Percentiles rank a stretch among this genome's conserved stretches.
Evolutionary conservation across 2,888 invertebrate genomes (phyloP).

Genomic region (Punctoribates punctum): DNA sequence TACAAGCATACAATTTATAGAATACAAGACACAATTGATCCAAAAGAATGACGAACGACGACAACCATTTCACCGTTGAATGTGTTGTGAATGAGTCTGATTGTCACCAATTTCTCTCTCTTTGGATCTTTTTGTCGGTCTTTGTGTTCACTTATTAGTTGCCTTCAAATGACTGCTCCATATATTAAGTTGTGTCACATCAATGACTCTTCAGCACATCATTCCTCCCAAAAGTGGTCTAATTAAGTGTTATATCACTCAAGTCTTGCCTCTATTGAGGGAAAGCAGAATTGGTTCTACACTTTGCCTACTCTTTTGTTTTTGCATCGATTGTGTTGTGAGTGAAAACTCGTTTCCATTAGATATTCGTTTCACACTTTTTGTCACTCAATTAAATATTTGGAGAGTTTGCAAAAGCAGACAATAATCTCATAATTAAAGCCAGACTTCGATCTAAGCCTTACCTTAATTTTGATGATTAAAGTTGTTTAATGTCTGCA

Average conservation of each 20-base stretch:
- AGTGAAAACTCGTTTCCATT: neutral
- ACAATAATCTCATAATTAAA: neutral
- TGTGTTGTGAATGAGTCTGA: conserved; percentile 23
- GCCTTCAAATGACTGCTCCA: neutral
- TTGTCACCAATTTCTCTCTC: conserved; percentile 23
- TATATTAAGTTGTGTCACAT: conserved; percentile 23
- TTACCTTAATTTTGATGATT: neutral
- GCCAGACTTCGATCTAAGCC: neutral
- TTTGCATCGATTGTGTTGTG: neutral
- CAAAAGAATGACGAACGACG: conserved; percentile 9
- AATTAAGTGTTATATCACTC: neutral
- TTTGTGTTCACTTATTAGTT: conserved; percentile 33
- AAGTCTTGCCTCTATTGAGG: neutral
- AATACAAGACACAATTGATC: conserved; percentile 28
- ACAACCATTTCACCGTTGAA: neutral
- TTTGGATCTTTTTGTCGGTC: neutral
- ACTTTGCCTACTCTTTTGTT: conserved; percentile 1
- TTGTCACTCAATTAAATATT: conserved; percentile 6
- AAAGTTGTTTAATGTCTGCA: too few species aligned
- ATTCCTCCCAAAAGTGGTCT: conserved; percentile 20
- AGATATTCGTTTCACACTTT: neutral
- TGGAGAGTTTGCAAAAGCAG: neutral
- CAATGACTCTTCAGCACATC: conserved; percentile 14
- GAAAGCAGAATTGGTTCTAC: neutral
- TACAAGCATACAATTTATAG: conserved; percentile 1